Conservation (phyloP, 2,888 invertebrate species). For the Aricia artaxerxes region DNA sequence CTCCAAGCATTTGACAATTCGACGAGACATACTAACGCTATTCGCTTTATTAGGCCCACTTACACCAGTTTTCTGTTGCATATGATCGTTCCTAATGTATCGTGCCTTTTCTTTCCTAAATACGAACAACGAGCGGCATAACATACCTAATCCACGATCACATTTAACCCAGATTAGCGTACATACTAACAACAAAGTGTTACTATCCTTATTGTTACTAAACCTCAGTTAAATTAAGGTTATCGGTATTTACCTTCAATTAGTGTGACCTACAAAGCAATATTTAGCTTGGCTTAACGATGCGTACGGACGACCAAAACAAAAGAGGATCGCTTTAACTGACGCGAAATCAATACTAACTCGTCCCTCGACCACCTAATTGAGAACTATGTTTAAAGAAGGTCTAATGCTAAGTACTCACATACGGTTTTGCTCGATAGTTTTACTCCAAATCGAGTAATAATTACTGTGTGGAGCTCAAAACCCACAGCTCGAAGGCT, state of each 20-base stretch:
- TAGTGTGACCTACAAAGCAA: slow-evolving; percentile 36
- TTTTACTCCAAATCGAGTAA: no score
- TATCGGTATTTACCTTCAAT: slow-evolving; percentile 38
- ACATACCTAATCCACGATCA: not conserved
- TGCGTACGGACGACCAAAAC: not conserved
- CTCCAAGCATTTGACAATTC: not conserved
- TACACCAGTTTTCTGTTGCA: not conserved
- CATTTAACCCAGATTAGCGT: not conserved
- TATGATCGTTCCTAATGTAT: not conserved
- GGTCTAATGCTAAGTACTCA: not conserved
- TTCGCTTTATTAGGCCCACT: not conserved
- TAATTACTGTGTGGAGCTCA: no score
- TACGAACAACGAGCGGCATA: no score
- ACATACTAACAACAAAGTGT: not conserved
- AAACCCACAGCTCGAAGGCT: no score
- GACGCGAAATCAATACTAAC: slow-evolving; percentile 21
- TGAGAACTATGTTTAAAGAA: not conserved
- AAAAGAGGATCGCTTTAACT: not conserved
- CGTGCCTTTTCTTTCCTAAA: no score
- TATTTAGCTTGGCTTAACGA: slow-evolving; percentile 11
- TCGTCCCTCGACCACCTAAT: not conserved
- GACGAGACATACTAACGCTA: not conserved
- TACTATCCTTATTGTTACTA: not conserved
- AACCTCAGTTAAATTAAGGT: slow-evolving; percentile 31
- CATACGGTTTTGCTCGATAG: no score